These are phyloP conservation scores for Steinernema carpocapsae DNA, from an alignment of 2,888 invertebrate species.

Conservation along the genomic window DNA sequence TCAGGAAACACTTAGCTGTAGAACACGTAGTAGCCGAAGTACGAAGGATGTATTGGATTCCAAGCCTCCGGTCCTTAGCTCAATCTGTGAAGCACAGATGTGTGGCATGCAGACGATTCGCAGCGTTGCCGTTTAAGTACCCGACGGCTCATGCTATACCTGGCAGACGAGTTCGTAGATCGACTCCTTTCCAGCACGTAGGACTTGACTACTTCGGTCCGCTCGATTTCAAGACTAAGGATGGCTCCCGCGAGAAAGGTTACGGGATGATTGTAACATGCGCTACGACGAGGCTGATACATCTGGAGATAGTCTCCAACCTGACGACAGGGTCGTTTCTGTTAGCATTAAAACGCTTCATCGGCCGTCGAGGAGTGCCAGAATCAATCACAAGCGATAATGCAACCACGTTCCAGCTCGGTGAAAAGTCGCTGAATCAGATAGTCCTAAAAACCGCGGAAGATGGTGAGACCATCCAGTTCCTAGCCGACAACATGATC, in stretches of 20 bases:
- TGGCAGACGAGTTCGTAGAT: not conserved
- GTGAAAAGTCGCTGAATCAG: not conserved
- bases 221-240: not conserved
- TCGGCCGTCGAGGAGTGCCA: constrained; percentile 37
- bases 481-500: not conserved
- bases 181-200: not conserved
- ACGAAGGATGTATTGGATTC: constrained; percentile 15
- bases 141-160: not conserved
- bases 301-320: constrained; percentile 36
- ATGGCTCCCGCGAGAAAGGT: constrained; percentile 11
- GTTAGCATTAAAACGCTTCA: constrained; percentile 31
- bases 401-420: constrained; percentile 34
- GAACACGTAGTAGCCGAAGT: not conserved
- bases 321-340: constrained; percentile 31
- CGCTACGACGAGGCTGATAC: constrained; percentile 31
- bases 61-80: constrained; percentile 1
- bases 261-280: constrained; percentile 35
- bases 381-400: constrained; percentile 30
- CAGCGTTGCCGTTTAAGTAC: not conserved
- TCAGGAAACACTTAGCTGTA: too few species aligned
- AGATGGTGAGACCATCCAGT: not conserved
- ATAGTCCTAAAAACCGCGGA: not conserved
- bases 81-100: not conserved
- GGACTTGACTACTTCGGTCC: not conserved
- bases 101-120: not conserved